These are phyloP conservation scores for Pogonus chalceus DNA, from an alignment of 1,140 invertebrate species.

Conservation along the genomic window DNA sequence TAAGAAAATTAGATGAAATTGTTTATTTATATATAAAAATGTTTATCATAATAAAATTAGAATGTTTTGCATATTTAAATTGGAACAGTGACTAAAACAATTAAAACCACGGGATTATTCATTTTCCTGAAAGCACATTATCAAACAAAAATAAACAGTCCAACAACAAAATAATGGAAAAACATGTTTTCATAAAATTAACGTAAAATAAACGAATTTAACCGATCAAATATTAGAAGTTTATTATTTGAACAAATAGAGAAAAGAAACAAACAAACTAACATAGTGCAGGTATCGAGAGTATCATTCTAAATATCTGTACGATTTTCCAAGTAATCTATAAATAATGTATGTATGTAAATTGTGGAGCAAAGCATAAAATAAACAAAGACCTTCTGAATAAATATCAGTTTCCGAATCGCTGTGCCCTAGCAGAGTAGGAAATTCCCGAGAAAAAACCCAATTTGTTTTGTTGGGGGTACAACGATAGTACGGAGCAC, in stretches of 20 bases:
- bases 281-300: background rate
- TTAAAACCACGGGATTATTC: too few relatives aligned
- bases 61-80: too few relatives aligned
- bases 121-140: too few relatives aligned
- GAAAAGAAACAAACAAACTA: background rate
- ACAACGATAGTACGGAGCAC: background rate
- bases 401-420: conserved; percentile 1
- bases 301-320: background rate
- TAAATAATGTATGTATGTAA: conserved; percentile 8
- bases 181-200: too few relatives aligned
- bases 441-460: background rate
- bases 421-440: background rate
- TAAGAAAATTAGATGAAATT: too few relatives aligned
- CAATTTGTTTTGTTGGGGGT: background rate
- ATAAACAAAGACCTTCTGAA: conserved; percentile 2
- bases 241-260: background rate
- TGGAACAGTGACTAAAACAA: too few relatives aligned
- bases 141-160: too few relatives aligned
- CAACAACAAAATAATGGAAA: too few relatives aligned
- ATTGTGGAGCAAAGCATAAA: background rate
- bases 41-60: too few relatives aligned
- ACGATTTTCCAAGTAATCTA: background rate
- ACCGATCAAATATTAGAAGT: too few relatives aligned
- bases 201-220: too few relatives aligned
- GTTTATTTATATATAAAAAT: too few relatives aligned